Evolutionary conservation across 2,113 vertebrate species (phyloP).

Genomic region (Sporophila hypoxantha): DNA sequence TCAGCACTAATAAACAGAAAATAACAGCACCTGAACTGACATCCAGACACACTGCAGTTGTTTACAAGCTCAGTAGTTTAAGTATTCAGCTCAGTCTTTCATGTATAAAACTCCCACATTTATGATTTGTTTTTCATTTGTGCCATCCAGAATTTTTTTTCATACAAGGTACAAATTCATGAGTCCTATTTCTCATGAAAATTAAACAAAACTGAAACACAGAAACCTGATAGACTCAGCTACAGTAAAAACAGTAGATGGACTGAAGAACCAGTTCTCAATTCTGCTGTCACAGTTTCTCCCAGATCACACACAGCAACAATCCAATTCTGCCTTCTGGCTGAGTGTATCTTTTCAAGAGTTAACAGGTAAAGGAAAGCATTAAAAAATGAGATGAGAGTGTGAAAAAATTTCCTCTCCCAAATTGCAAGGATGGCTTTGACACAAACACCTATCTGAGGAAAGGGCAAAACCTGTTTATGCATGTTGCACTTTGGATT

Average conservation of each 20-base stretch:
- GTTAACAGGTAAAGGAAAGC: neutral
- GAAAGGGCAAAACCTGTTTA: slow-evolving; percentile 12
- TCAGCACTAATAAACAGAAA: neutral
- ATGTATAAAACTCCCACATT: neutral
- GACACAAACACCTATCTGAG: neutral
- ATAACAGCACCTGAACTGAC: neutral
- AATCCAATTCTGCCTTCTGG: neutral
- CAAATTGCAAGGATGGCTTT: neutral
- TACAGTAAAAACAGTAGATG: neutral
- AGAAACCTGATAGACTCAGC: neutral
- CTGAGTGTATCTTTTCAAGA: neutral
- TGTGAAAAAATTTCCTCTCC: neutral
- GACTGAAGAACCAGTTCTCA: neutral
- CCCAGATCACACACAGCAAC: neutral
- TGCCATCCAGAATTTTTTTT: neutral
- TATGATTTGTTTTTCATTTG: neutral
- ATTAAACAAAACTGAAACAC: neutral
- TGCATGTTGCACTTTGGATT: neutral
- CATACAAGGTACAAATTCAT: neutral
- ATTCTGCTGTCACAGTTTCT: neutral
- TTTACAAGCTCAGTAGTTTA: neutral
- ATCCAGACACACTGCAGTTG: neutral
- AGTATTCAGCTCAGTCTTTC: neutral
- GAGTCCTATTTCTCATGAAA: neutral
- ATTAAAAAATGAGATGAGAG: neutral